Percentiles rank a stretch among this genome's conserved stretches.
These are phyloP conservation scores for Esox masquinongy DNA, from an alignment of 2,797 vertebrate genomes.

Conservation along the genomic window DNA sequence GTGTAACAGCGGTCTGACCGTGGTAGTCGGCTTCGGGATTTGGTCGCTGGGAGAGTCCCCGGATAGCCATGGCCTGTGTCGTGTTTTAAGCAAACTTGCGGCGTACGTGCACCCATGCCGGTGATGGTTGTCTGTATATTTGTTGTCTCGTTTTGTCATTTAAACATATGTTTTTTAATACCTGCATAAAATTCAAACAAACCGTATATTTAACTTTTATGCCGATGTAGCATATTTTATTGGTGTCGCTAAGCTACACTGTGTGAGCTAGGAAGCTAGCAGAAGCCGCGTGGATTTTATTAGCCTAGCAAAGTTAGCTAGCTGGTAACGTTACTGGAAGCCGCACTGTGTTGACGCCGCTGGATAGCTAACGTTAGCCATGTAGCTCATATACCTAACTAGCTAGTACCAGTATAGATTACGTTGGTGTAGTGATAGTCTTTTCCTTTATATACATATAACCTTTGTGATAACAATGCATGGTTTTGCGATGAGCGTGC, in stretches of 20 bases:
- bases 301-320: conserved; percentile 36
- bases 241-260: neutral
- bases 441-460: neutral
- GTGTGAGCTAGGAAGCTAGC: neutral
- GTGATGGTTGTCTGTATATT: conserved; percentile 37
- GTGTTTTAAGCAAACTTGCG: conserved; percentile 61
- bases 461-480: neutral
- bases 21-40: conserved; percentile 28
- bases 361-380: neutral
- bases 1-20: conserved; percentile 5
- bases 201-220: neutral
- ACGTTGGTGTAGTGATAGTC: neutral
- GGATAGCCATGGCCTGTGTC: conserved; percentile 69
- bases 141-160: conserved; percentile 51
- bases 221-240: neutral
- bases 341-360: neutral
- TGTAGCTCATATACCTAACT: neutral
- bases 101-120: conserved; percentile 28
- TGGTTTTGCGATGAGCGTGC: neutral
- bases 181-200: neutral
- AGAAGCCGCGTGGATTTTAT: neutral
- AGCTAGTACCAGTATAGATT: neutral
- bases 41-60: conserved; percentile 33
- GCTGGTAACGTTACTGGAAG: conserved; percentile 16
- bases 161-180: neutral